Base-by-base conservation (phyloP, 2,888 invertebrate species). In the Tenthredo mesomela region DNA sequence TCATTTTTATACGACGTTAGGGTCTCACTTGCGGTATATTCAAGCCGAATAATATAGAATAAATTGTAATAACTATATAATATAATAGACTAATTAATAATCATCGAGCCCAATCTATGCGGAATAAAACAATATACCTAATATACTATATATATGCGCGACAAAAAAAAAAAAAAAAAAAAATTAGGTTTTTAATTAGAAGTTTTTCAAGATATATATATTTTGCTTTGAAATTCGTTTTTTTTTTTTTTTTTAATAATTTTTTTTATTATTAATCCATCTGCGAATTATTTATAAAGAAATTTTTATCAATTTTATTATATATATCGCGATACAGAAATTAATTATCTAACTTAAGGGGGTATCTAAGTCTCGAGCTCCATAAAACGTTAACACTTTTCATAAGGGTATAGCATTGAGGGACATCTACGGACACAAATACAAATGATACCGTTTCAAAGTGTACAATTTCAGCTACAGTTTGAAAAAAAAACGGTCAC, bases 1-100 rank as follows among this genome's bases (percentile, higher is more conserved):
- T 29, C 54, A 29, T 73, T 73, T 43, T 43, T 73, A 73, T 73
- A 73, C 73, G n/a, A 50, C 77, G 15, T 25, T 50, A 54, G 61
- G 61, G 21, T 61, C 61, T 61, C 61, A 61, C 21, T 61, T 61
- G 25, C 61, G 61, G 25, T 33, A 67, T 67, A 67, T 33, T 33
- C 18, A 6, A 18, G 1, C 6, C 29, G 67, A 67, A 67, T 67
- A 25, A 61, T 61, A 61, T 61, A 61, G 61, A 61, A 61, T 61
- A 61, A 61, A 61, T 61, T 61, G 61, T 61, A 61, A 61, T 7
- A 21, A 61, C 61, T 61, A 61, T n/a, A n/a, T n/a, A n/a, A n/a
- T n/a, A n/a, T 61, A 61, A 61, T 61, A 61, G 61, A 25, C 1
- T 61, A 61, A 61, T 18, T 50, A 61, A 61, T 50, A 61, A 61